A percentile compares a stretch with the other conserved stretches of the same genome.
Conservation (phyloP, 1,140 invertebrate genomes). For the Anadara kagoshimensis region DNA sequence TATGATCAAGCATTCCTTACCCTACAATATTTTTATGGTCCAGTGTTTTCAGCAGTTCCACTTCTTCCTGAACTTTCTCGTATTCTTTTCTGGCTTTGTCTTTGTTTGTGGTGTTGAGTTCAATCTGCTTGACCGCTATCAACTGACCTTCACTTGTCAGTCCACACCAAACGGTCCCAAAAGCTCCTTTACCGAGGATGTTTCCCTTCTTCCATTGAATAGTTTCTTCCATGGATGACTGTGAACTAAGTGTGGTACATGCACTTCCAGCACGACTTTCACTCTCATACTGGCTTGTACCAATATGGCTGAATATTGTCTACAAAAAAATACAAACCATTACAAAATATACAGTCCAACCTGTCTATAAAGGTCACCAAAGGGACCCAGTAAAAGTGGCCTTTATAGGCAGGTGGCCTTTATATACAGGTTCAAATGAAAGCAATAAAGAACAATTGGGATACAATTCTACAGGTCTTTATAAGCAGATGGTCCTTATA, state of each 20-base stretch:
- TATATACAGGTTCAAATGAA: no score
- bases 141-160: slow-evolving; percentile 71
- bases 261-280: slow-evolving; percentile 52
- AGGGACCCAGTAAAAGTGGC: no score
- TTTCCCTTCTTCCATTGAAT: slow-evolving; percentile 73
- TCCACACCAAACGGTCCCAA: slow-evolving; percentile 72
- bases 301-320: slow-evolving; percentile 25
- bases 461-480: no score
- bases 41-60: slow-evolving; percentile 71
- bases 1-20: slow-evolving; percentile 44
- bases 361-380: no score
- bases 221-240: slow-evolving; percentile 57
- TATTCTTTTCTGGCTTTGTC: slow-evolving; percentile 70
- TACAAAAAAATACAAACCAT: slow-evolving; percentile 16
- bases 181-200: slow-evolving; percentile 71
- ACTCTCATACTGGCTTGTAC: slow-evolving; percentile 5
- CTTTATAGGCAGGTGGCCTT: no score
- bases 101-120: slow-evolving; percentile 66
- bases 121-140: slow-evolving; percentile 74
- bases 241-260: slow-evolving; percentile 51
- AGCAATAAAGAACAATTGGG: no score
- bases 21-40: slow-evolving; percentile 73
- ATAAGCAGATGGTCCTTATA: no score
- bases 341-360: background rate
- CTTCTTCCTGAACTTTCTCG: slow-evolving; percentile 73